These are phyloP conservation scores for Chrysochloris asiatica DNA, from an alignment of 2,113 vertebrate species.

Conservation along the genomic window DNA sequence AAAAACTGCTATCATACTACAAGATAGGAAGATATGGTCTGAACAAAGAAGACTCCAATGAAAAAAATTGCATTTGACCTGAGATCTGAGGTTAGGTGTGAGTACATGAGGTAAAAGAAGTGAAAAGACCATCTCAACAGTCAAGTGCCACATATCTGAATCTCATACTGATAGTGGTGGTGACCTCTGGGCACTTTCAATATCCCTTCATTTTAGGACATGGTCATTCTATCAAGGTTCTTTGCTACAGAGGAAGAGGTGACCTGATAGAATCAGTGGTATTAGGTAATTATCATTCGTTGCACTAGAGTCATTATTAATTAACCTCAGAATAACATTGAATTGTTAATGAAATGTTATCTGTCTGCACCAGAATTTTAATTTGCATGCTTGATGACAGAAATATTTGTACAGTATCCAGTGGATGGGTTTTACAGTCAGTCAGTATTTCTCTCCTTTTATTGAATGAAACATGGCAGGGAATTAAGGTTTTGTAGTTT, in stretches of 20 bases:
- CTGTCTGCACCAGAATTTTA: slow-evolving; percentile 46
- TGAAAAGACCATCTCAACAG: neutral
- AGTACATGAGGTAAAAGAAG: neutral
- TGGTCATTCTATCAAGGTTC: neutral
- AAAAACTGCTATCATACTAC: neutral
- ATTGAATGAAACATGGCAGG: neutral
- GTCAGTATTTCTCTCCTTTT: neutral
- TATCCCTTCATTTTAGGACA: neutral
- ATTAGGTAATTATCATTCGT: neutral
- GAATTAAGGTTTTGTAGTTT: neutral
- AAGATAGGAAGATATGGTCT: neutral
- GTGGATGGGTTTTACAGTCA: slow-evolving; percentile 8
- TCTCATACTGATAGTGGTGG: neutral
- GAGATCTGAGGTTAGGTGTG: neutral
- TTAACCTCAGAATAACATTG: slow-evolving; percentile 50
- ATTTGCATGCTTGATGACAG: slow-evolving; percentile 41
- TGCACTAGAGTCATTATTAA: neutral
- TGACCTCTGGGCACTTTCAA: neutral
- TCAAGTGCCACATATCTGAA: no score
- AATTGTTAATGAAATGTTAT: slow-evolving; percentile 34
- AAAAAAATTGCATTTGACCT: neutral
- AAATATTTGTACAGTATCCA: neutral
- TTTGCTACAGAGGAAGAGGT: neutral
- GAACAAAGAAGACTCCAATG: neutral
- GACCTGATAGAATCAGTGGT: neutral